Evolutionary conservation across 2,797 vertebrate genomes (phyloP).

Genomic region (Leuciscus waleckii): DNA sequence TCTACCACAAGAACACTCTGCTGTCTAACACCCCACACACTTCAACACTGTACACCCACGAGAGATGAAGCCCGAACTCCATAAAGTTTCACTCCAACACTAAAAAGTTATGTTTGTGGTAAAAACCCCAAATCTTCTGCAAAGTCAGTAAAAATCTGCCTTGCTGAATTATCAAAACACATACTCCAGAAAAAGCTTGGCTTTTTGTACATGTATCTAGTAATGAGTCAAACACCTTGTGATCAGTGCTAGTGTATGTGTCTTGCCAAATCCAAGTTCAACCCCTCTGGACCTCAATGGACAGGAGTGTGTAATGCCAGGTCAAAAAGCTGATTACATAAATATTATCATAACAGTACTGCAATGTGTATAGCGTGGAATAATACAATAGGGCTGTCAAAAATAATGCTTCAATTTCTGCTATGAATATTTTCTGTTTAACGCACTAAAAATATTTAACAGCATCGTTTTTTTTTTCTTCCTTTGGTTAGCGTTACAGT

Average conservation of each 20-base stretch:
- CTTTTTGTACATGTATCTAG: neutral
- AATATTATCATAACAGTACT: neutral
- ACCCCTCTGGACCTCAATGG: neutral
- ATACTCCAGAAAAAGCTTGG: neutral
- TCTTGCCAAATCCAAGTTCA: neutral
- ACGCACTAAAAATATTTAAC: neutral
- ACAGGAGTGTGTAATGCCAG: neutral
- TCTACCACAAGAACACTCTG: conserved; percentile 15
- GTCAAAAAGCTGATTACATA: neutral
- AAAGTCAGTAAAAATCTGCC: neutral
- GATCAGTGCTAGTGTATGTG: neutral
- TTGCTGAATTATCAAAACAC: neutral
- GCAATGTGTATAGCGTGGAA: neutral
- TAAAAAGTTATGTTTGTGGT: neutral
- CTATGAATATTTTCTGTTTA: neutral
- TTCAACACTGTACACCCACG: conserved; percentile 22
- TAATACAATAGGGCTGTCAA: neutral
- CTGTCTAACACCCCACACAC: conserved; percentile 20
- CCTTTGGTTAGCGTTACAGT: neutral
- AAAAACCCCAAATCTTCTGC: neutral
- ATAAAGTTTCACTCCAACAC: conserved; percentile 5
- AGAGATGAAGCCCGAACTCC: neutral
- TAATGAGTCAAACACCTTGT: neutral
- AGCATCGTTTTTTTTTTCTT: neutral
- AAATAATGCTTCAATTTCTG: neutral